These are phyloP conservation scores for Bombus consobrinus DNA, from an alignment of 1,140 invertebrate species.

Conservation along the genomic window DNA sequence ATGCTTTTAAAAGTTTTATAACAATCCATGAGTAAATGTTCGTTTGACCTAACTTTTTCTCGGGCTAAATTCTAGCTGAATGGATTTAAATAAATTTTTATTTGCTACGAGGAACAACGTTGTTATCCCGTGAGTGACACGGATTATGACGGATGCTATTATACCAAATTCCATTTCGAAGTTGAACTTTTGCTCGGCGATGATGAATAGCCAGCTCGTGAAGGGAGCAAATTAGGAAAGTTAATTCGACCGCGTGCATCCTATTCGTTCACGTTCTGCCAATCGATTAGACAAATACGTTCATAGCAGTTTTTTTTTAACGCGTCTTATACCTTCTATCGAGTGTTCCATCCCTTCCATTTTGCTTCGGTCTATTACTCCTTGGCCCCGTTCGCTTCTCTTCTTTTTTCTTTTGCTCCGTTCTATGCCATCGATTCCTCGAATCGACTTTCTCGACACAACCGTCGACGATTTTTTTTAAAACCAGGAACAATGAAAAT, in stretches of 20 bases:
- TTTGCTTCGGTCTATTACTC: not conserved
- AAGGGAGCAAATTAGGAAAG: conserved; percentile 54
- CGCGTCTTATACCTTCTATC: not conserved
- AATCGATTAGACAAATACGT: conserved; percentile 15
- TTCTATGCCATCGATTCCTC: not conserved
- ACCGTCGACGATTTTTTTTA: not conserved
- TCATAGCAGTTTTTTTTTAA: not conserved
- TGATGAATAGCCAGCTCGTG: conserved; percentile 44
- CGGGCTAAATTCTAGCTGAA: not conserved
- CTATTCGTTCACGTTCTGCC: conserved; percentile 18
- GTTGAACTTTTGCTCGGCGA: not conserved
- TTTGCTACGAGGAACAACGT: not conserved
- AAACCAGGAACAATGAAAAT: not conserved
- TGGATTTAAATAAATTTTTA: conserved; percentile 7
- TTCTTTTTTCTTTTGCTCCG: too few relatives aligned
- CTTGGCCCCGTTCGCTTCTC: not conserved
- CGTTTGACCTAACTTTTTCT: not conserved
- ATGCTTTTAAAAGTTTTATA: not conserved
- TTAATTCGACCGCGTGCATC: conserved; percentile 14
- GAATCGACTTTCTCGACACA: not conserved
- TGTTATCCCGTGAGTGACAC: conserved; percentile 15
- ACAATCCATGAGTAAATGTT: not conserved
- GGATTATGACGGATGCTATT: conserved; percentile 9
- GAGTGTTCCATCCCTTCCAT: not conserved
- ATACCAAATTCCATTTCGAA: conserved; percentile 42